These are phyloP conservation scores for Danionella dracula DNA, from an alignment of 2,797 vertebrate species.

Conservation along the genomic window DNA sequence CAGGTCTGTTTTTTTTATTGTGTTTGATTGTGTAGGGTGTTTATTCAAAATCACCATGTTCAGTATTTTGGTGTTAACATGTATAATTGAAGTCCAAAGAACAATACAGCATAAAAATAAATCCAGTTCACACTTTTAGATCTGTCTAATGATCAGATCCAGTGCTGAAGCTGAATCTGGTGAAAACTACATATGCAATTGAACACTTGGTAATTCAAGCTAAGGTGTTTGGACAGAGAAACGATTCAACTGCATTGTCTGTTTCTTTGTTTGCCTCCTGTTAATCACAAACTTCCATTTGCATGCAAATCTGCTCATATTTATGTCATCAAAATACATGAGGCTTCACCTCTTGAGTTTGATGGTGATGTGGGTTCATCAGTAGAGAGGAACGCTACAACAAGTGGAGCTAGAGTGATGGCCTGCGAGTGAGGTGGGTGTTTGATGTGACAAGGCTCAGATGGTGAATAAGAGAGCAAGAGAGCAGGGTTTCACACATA, in stretches of 20 bases:
- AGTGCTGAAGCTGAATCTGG: constrained; percentile 81
- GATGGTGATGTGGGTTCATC: constrained; percentile 39
- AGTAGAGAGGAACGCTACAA: too few species aligned
- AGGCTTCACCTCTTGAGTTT: constrained; percentile 62
- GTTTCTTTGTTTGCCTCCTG: constrained; percentile 79
- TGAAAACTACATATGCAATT: constrained; percentile 99
- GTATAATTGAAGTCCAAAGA: too few species aligned
- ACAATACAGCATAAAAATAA: too few species aligned
- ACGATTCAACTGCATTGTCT: constrained; percentile 94
- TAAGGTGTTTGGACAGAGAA: constrained; percentile 99
- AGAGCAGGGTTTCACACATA: constrained; percentile 65
- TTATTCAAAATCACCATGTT: too few species aligned
- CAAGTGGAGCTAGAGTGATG: too few species aligned
- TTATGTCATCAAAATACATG: constrained; percentile 99
- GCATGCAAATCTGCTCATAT: constrained; percentile 99
- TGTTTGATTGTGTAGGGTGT: too few species aligned
- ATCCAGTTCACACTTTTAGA: too few species aligned
- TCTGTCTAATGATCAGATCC: too few species aligned
- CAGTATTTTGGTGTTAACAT: too few species aligned
- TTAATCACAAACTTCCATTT: constrained; percentile 99
- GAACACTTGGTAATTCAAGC: constrained; percentile 95
- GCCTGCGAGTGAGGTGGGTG: too few species aligned
- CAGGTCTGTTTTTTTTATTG: too few species aligned
- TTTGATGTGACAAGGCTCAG: constrained; percentile 75
- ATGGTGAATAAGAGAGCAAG: constrained; percentile 75